Evolutionary conservation across 2,797 vertebrate species (phyloP), one percentile per base, ranked within the genome.

Genomic region (Nannoperca australis): DNA sequence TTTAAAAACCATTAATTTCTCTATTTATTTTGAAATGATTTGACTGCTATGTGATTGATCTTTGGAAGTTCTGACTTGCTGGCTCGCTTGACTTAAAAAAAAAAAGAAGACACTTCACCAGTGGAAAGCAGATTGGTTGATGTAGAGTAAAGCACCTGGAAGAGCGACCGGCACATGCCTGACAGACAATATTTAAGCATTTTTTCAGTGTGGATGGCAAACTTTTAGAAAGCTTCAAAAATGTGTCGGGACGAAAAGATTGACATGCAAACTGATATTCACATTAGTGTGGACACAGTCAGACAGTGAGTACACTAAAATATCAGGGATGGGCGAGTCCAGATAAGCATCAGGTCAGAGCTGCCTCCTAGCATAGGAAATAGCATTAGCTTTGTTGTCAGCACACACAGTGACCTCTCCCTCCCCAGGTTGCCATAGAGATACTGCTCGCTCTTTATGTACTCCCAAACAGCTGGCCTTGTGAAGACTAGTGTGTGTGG

Each of bases 281-380:
- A 14, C 10, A 50, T 66, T 51, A 44, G 49, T 47, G 38, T 60
- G 38, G 7, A 72, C 49, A n/a, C 15, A 7, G 17, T 0, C 32
- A 17, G 51, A 55, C 62, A 72, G 63, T 53, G 49, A 27, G 66
- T 32, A 13, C n/a, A 45, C 58, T 70, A 24, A 70, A 79, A 72
- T 53, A 68, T 24, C 69, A 73, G 77, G 76, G 78, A 85, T 70
- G 78, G 71, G 78, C 61, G 32, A 27, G 56, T 56, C 62, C 80
- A 75, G 93, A 94, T 93, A 92, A 73, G 71, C 73, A 94, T 94
- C 92, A 70, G 67, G 66, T 91, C 82, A 77, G 83, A 79, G 82
- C 84, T 85, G 81, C 89, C 89, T 89, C 89, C 82, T 87, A 78
- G 91, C 81, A 86, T 86, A 90, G 91, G 89, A 94, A 95, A 95